Percentiles rank a stretch among this genome's conserved stretches.
Evolutionary conservation across 1,140 invertebrate genomes (phyloP).

Genomic region (Drosophila erecta): DNA sequence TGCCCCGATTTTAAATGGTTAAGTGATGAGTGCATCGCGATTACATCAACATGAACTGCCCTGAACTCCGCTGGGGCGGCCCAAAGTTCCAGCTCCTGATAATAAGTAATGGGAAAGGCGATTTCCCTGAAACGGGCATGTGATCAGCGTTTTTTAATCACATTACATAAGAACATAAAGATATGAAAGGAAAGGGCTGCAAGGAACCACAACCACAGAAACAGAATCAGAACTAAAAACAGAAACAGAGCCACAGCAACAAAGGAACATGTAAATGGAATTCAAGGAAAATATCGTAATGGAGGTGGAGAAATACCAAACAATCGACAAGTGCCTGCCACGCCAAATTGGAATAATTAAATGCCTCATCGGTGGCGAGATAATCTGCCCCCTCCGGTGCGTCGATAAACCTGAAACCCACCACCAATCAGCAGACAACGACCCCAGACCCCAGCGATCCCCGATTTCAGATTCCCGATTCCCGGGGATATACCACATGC

Average conservation of each 20-base stretch:
- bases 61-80: conserved; percentile 27
- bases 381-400: conserved; percentile 39
- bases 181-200: conserved; percentile 28
- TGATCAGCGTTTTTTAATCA: conserved; percentile 15
- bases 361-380: conserved; percentile 51
- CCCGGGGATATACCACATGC: conserved; percentile 41
- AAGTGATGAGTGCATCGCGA: conserved; percentile 48
- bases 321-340: conserved; percentile 70
- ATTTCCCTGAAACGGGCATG: conserved; percentile 30
- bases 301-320: conserved; percentile 33
- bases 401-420: conserved; percentile 46
- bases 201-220: conserved; percentile 15
- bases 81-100: conserved; percentile 34
- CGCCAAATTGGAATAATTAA: conserved; percentile 75
- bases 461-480: conserved; percentile 1
- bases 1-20: conserved; percentile 42
- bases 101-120: conserved; percentile 31
- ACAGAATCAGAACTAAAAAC: neutral
- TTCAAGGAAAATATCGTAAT: conserved; percentile 29
- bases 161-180: conserved; percentile 40
- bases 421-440: conserved; percentile 20
- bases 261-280: conserved; percentile 28
- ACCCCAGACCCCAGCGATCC: conserved; percentile 20
- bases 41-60: conserved; percentile 47
- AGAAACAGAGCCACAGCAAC: neutral